These are phyloP conservation scores for Pseudochirops corinnae DNA, from an alignment of 2,797 vertebrate genomes.

Conservation along the genomic window DNA sequence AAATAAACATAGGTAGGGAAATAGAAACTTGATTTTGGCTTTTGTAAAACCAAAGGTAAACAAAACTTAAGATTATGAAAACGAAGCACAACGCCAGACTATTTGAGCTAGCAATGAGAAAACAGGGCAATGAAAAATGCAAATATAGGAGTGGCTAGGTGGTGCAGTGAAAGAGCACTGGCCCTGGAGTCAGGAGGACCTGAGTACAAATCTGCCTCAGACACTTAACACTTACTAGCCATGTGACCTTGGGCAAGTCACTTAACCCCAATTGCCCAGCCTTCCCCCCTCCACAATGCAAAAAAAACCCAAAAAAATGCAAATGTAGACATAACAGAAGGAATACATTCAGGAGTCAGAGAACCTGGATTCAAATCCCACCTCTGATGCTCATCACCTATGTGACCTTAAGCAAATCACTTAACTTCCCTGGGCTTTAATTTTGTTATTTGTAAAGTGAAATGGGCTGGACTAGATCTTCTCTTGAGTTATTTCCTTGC, in stretches of 20 bases:
- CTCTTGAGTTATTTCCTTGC: not conserved
- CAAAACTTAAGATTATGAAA: not conserved
- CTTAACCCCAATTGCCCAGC: not conserved
- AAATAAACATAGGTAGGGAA: not conserved
- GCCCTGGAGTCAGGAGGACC: too few relatives aligned
- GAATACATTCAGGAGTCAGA: not conserved
- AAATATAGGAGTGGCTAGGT: not conserved
- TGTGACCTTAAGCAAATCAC: not conserved
- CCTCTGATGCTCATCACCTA: not conserved
- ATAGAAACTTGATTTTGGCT: conserved; percentile 22
- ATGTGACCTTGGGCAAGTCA: not conserved
- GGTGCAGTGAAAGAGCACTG: too few relatives aligned
- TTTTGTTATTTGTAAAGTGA: not conserved
- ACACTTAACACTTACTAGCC: too few relatives aligned
- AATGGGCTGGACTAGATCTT: not conserved
- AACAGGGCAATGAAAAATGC: not conserved
- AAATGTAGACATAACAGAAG: not conserved
- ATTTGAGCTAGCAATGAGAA: not conserved
- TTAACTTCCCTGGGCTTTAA: not conserved
- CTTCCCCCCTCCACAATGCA: too few relatives aligned
- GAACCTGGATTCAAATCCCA: not conserved
- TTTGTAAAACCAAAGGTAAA: not conserved
- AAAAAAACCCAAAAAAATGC: too few relatives aligned
- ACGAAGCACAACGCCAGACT: not conserved
- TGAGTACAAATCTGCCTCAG: too few relatives aligned